phyloP scores from a whole-genome alignment of 2,113 vertebrate genomes.

The Vulpes lagopus region DNA sequence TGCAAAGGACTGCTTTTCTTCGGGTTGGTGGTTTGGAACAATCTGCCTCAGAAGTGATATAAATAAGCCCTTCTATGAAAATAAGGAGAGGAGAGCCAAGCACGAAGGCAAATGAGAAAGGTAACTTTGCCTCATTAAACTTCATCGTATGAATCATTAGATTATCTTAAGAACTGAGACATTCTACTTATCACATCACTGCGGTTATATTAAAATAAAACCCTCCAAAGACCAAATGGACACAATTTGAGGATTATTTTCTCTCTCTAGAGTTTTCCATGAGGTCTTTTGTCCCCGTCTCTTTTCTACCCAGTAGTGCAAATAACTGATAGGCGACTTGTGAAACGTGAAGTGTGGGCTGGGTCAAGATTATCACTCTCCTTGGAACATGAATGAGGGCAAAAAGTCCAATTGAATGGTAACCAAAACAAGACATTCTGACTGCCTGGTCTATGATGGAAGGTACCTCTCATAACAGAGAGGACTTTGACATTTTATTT shows the following conservation, averaged over 20 bases:
- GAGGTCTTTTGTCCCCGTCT: rapidly evolving
- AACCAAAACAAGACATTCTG: neutral
- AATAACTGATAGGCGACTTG: neutral
- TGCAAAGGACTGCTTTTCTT: conserved; percentile 9
- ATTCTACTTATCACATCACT: neutral
- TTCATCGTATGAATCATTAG: neutral
- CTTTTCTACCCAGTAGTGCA: neutral
- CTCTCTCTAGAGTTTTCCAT: neutral
- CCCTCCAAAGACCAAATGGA: neutral
- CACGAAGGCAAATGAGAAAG: neutral
- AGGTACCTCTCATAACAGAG: neutral
- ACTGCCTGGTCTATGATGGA: neutral
- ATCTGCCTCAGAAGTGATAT: neutral
- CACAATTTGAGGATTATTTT: neutral
- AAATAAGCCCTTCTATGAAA: conserved; percentile 31
- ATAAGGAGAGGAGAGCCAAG: neutral
- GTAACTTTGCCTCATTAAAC: neutral
- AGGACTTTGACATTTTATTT: neutral
- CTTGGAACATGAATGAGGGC: neutral
- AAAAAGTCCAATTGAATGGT: rapidly evolving
- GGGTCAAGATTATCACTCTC: neutral
- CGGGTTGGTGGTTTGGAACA: neutral
- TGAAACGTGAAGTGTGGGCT: too few relatives aligned
- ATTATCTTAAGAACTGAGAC: neutral
- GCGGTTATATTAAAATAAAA: neutral